phyloP scores from a whole-genome alignment of 2,797 vertebrate species.

The Podarcis lilfordi region DNA sequence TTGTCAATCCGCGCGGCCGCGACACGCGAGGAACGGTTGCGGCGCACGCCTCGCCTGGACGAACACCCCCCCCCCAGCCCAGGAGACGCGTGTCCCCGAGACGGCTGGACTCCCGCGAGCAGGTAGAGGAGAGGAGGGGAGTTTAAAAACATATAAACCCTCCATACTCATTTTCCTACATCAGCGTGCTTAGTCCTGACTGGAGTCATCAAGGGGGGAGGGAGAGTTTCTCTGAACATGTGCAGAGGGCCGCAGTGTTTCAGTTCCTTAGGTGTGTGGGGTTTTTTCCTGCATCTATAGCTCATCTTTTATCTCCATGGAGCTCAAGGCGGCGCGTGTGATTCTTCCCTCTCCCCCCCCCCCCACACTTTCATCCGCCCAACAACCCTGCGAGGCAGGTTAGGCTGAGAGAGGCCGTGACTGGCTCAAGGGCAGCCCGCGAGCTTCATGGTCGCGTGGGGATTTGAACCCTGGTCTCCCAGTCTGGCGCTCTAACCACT shows the following conservation, averaged over 20 bases:
- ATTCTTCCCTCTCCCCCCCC: no score
- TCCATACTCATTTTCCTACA: background rate
- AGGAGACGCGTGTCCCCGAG: no score
- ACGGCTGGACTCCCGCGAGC: background rate
- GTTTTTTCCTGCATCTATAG: no score
- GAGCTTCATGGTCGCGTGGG: no score
- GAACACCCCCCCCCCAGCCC: background rate
- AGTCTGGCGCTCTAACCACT: no score
- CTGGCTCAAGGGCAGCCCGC: no score
- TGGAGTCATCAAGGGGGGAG: background rate
- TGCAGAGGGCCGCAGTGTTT: background rate
- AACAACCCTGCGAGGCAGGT: background rate
- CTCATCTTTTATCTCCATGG: no score
- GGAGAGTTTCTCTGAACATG: background rate
- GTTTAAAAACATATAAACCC: background rate
- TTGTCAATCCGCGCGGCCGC: constrained; percentile 35
- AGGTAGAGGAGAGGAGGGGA: background rate
- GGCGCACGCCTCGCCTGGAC: background rate
- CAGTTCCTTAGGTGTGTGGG: no score
- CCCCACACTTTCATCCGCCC: background rate
- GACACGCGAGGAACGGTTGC: constrained; percentile 25
- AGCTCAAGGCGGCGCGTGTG: no score
- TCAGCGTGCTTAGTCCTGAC: no score
- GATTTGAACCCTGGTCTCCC: no score
- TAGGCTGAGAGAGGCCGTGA: no score